Conservation (phyloP, 1,140 invertebrate species). For the Medauroidea extradentata region DNA sequence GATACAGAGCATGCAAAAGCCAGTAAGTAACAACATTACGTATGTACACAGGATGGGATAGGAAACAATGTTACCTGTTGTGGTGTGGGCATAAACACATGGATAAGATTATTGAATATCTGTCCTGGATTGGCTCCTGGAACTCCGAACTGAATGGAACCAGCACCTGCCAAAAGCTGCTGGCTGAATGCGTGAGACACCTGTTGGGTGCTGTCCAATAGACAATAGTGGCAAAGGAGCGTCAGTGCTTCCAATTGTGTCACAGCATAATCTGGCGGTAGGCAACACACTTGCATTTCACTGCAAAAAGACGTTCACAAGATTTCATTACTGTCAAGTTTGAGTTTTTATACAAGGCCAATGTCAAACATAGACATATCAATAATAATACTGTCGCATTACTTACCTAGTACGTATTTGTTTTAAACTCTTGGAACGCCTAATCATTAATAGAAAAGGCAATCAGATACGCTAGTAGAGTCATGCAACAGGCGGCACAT, state of each 20-base stretch:
- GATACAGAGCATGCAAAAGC: no score
- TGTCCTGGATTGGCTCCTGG: slow-evolving; percentile 60
- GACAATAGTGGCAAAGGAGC: slow-evolving; percentile 78
- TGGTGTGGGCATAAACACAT: slow-evolving; percentile 64
- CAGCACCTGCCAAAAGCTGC: slow-evolving; percentile 45
- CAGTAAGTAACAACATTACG: no score
- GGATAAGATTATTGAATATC: slow-evolving; percentile 76
- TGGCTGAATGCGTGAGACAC: slow-evolving; percentile 58
- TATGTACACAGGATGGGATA: no score
- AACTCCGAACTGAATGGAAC: slow-evolving; percentile 39
- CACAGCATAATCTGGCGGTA: slow-evolving; percentile 74
- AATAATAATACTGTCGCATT: no score
- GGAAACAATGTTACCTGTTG: slow-evolving; percentile 34
- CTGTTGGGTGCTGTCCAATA: slow-evolving; percentile 67
- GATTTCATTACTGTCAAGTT: not conserved
- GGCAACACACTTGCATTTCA: slow-evolving; percentile 20
- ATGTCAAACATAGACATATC: no score
- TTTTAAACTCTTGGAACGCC: no score
- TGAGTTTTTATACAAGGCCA: no score
- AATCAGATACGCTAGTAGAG: no score
- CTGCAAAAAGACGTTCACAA: no score
- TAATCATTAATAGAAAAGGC: no score
- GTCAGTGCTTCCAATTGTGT: slow-evolving; percentile 78
- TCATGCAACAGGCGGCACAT: no score
- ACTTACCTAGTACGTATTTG: no score